Conservation (phyloP, 1,140 invertebrate genomes). For the Leptonema lineaticorne region DNA sequence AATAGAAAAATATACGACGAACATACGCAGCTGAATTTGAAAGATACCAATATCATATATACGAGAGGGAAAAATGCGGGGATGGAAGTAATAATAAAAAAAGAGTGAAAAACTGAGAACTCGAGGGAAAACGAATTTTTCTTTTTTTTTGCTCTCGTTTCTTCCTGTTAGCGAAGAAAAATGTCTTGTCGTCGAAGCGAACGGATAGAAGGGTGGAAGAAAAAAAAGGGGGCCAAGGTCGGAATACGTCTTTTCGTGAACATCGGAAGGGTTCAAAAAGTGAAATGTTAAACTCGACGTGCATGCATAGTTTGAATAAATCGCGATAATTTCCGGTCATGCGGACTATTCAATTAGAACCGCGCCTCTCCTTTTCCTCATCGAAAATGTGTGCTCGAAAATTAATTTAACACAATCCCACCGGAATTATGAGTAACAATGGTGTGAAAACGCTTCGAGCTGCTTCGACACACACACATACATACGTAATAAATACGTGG, state of each 20-base stretch:
- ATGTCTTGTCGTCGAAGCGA: not conserved
- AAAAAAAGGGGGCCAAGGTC: not conserved
- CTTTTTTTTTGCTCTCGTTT: too few species aligned
- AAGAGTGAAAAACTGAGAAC: not conserved
- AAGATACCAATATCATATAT: not conserved
- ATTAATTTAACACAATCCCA: not conserved
- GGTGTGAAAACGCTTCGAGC: constrained; percentile 14
- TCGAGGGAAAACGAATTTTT: not conserved
- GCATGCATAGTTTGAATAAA: too few species aligned
- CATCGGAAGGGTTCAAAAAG: too few species aligned
- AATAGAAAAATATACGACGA: not conserved
- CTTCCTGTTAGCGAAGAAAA: not conserved
- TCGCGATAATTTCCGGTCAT: too few species aligned
- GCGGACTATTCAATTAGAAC: not conserved
- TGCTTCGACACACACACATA: not conserved
- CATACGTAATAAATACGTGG: not conserved
- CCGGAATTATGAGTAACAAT: constrained; percentile 7
- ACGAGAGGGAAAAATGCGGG: not conserved
- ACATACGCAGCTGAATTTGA: not conserved
- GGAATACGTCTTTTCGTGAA: too few species aligned
- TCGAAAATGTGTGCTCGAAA: too few species aligned
- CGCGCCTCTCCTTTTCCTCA: too few species aligned
- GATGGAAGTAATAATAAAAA: too few species aligned
- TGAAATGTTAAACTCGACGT: too few species aligned
- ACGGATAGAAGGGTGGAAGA: not conserved